Evolutionary conservation across 2,888 invertebrate genomes (phyloP).

Genomic region (Trypoxylon attenuatum): DNA sequence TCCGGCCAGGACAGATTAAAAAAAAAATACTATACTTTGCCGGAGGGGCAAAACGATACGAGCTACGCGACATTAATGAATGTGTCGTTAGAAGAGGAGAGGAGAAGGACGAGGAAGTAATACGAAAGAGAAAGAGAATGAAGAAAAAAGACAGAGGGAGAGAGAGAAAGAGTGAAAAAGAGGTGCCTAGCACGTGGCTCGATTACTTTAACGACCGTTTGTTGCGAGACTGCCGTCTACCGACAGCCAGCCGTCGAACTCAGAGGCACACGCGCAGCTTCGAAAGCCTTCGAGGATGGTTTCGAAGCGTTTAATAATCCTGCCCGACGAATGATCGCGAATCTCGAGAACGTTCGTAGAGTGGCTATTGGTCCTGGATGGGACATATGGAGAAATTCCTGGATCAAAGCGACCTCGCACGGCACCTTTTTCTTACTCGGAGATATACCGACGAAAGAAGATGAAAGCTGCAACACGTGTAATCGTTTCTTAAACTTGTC

Average conservation of each 20-base stretch:
- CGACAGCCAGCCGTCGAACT: conserved; percentile 4
- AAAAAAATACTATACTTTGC: conserved; percentile 32
- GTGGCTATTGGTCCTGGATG: too few species aligned
- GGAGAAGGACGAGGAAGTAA: too few species aligned
- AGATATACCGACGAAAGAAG: neutral
- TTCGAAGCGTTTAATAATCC: conserved; percentile 30
- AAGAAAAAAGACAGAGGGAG: conserved; percentile 25
- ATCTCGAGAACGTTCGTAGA: neutral
- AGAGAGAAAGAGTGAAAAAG: conserved; percentile 27
- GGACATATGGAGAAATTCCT: neutral
- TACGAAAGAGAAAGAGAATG: too few species aligned
- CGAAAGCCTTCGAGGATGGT: conserved; percentile 23
- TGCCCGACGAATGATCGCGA: conserved; percentile 28
- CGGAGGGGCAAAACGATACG: conserved; percentile 61
- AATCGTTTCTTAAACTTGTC: conserved; percentile 36
- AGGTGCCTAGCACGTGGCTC: conserved; percentile 40
- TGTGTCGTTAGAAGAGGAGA: conserved; percentile 39
- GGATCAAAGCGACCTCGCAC: neutral
- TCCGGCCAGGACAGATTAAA: conserved; percentile 42
- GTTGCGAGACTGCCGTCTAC: conserved; percentile 28
- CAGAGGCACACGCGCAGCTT: conserved; percentile 7
- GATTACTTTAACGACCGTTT: conserved; percentile 43
- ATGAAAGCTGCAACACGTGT: conserved; percentile 27
- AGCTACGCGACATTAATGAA: conserved; percentile 61
- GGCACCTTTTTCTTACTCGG: conserved; percentile 1